phyloP scores from a whole-genome alignment of 2,888 invertebrate genomes.

The Agrenia bidenticulata region DNA sequence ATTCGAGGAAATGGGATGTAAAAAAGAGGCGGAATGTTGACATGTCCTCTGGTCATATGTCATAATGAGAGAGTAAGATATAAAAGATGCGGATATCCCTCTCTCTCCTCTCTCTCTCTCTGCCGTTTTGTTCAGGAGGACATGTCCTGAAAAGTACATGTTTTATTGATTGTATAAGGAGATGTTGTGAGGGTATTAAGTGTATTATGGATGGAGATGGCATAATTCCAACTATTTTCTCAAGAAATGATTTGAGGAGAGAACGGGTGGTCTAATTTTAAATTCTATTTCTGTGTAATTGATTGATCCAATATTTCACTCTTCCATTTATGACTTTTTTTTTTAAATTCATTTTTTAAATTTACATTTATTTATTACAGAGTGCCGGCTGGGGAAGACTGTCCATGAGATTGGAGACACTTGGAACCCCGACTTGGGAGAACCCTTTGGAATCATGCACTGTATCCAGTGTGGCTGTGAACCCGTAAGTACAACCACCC shows the following conservation, averaged over 20 bases:
- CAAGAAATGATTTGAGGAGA: neutral
- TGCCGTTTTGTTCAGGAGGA: too few relatives aligned
- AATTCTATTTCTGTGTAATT: conserved; percentile 7
- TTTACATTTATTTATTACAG: conserved; percentile 63
- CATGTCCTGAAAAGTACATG: too few relatives aligned
- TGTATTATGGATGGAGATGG: too few relatives aligned
- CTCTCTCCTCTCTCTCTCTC: too few relatives aligned
- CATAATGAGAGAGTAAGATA: too few relatives aligned
- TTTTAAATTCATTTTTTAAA: neutral
- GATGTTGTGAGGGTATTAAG: too few relatives aligned
- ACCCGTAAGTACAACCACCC: conserved; percentile 71
- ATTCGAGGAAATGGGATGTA: too few relatives aligned
- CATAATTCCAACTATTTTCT: too few relatives aligned
- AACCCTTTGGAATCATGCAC: conserved; percentile 90
- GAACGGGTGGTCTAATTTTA: conserved; percentile 14
- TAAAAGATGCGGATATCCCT: too few relatives aligned
- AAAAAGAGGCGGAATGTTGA: too few relatives aligned
- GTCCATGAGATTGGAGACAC: conserved; percentile 82
- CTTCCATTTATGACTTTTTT: neutral
- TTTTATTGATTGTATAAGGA: too few relatives aligned
- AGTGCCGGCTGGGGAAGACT: conserved; percentile 88
- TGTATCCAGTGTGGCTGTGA: conserved; percentile 95
- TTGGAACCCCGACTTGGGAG: conserved; percentile 90
- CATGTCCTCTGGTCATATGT: too few relatives aligned
- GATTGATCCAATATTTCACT: conserved; percentile 1